Percentiles rank a stretch among this genome's conserved stretches.
Evolutionary conservation across 1,140 invertebrate genomes (phyloP).

Genomic region (Alviniconcha marisindica): DNA sequence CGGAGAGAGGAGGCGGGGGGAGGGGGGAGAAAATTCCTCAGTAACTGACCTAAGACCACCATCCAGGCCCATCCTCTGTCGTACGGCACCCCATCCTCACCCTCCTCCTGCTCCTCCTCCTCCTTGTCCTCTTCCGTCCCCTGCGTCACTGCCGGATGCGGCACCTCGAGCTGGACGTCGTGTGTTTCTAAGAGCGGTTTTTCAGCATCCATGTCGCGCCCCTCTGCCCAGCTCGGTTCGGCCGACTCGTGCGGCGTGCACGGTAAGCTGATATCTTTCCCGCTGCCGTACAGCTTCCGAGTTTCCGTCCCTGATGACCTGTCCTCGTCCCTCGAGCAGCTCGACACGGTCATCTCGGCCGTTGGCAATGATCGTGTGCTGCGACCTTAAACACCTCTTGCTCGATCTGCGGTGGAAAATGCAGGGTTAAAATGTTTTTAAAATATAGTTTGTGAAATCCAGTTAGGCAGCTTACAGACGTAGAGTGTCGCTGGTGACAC

Average conservation of each 20-base stretch:
- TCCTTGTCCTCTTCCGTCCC: background rate
- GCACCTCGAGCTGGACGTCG: background rate
- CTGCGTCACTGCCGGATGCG: background rate
- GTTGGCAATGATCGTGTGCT: too few relatives aligned
- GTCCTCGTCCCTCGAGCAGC: background rate
- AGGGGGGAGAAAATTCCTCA: background rate
- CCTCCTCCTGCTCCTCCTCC: background rate
- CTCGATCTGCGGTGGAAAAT: too few relatives aligned
- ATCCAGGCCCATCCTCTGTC: constrained; percentile 39
- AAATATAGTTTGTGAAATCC: too few relatives aligned
- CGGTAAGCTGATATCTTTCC: background rate
- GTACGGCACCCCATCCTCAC: constrained; percentile 29
- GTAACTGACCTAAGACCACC: constrained; percentile 24
- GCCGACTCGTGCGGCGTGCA: background rate
- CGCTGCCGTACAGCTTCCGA: background rate
- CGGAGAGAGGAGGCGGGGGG: too few relatives aligned
- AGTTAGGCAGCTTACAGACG: too few relatives aligned
- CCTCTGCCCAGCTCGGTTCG: background rate
- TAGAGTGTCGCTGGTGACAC: too few relatives aligned
- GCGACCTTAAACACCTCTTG: too few relatives aligned
- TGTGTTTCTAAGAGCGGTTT: background rate
- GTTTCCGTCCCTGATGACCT: background rate
- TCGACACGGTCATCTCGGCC: too few relatives aligned
- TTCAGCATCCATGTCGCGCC: background rate
- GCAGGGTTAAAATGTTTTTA: too few relatives aligned